Evolutionary conservation across 2,888 invertebrate genomes (phyloP), one percentile per base, ranked within the genome.

Genomic region (Acanthoscelides obtectus): DNA sequence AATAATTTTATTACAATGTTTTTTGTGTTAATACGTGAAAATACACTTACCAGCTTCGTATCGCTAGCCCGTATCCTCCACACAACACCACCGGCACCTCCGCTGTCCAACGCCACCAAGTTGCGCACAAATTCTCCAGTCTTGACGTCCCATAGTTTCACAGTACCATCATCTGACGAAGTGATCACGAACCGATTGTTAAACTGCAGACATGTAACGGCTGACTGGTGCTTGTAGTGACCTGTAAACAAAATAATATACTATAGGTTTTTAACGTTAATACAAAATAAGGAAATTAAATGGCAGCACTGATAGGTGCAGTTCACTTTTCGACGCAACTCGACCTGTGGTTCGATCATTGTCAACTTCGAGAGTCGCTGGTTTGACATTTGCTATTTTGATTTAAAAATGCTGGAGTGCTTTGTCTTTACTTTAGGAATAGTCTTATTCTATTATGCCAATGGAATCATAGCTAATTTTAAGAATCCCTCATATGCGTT

Each of bases 141-240:
- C 84, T 94, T 93, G 68, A 99, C 93, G 87, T 99, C 98, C 99
- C 99, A 99, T 73, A 99, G 88, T 86, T 99, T 99, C 20, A 99
- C 99, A 0, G 98, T 99, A 71, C 99, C 99, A 86, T 99, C 99
- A 84, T 99, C 99, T 0, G 98, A 98, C 19, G 99, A 99, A 22
- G 99, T 98, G 81, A 99, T 97, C 78, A 99, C 98, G 89, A 99
- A 98, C 75, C 96, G 94, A 83, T 93, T 94, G 87, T 97, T 97
- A 81, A 98, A 97, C 86, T 99, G 98, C 78, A 99, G 91, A 87
- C 98, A 98, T 66, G 99, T 99, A 72, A 99, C 99, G 70, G 99
- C 99, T 74, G 98, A 98, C 83, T 96, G 95, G 87, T 99, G 99
- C 84, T 98, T 98, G 85, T 97, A 94, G 25, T 94, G 92, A 75